Conservation (phyloP, 2,888 invertebrate species). For the Ochropleura plecta region DNA sequence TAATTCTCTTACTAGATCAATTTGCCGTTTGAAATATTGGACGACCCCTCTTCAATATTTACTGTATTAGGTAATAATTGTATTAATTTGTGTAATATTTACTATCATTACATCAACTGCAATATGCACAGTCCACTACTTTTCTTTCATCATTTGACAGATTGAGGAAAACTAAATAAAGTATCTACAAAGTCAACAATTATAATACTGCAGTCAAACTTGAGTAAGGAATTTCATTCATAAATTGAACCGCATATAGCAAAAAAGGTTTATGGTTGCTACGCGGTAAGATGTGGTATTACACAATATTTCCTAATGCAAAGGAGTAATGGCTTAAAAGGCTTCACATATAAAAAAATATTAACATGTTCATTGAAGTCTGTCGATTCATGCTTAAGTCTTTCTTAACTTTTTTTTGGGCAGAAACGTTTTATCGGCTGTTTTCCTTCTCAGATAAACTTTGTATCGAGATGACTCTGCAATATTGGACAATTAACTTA, state of each 20-base stretch:
- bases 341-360: neutral
- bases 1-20: neutral
- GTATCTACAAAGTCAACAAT: neutral
- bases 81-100: too few relatives aligned
- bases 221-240: constrained; percentile 21
- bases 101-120: neutral
- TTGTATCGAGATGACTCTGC: constrained; percentile 26
- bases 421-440: constrained; percentile 7
- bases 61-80: too few relatives aligned
- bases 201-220: neutral
- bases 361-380: constrained; percentile 10
- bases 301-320: constrained; percentile 30
- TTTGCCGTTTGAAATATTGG: too few relatives aligned
- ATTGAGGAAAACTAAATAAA: neutral
- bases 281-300: constrained; percentile 19
- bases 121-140: neutral
- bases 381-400: constrained; percentile 24
- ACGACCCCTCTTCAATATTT: neutral
- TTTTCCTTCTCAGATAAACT: constrained; percentile 12
- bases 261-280: neutral
- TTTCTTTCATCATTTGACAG: too few relatives aligned
- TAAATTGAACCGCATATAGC: constrained; percentile 21
- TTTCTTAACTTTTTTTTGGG: constrained; percentile 23
- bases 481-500: constrained; percentile 19
- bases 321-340: neutral